Percentiles rank a stretch among this genome's conserved stretches.
phyloP scores from a whole-genome alignment of 1,140 invertebrate genomes.

The Scaptomyza pallida region DNA sequence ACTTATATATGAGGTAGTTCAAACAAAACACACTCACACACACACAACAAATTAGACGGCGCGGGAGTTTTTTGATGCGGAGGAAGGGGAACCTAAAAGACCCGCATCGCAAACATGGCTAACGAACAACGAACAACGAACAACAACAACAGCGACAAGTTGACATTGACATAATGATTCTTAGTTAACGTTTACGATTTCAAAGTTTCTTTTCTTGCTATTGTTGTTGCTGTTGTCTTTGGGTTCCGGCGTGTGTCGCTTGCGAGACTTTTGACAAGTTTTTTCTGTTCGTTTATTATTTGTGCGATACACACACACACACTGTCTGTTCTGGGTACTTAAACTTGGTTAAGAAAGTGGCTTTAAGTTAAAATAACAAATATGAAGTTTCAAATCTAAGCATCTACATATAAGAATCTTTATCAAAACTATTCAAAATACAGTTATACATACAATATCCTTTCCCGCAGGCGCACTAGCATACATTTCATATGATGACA shows the following conservation, averaged over 20 bases:
- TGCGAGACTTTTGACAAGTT: slow-evolving; percentile 57
- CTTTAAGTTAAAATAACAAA: no score
- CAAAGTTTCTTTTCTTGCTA: slow-evolving; percentile 41
- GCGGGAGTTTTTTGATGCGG: no score
- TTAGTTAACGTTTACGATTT: slow-evolving; percentile 62
- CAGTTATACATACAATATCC: no score
- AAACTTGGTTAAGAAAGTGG: neutral
- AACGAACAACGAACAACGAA: slow-evolving; percentile 33
- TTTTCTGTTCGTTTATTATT: slow-evolving; percentile 32
- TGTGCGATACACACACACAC: neutral
- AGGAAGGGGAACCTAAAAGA: slow-evolving; percentile 31
- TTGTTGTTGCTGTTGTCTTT: slow-evolving; percentile 22
- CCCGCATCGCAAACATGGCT: slow-evolving; percentile 30
- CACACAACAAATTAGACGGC: slow-evolving; percentile 59
- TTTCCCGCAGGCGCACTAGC: no score
- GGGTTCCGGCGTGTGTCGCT: slow-evolving; percentile 48
- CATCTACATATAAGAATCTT: no score
- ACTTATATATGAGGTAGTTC: slow-evolving; percentile 71
- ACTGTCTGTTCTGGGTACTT: neutral
- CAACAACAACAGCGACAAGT: slow-evolving; percentile 43
- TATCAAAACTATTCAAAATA: no score
- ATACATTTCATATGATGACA: no score
- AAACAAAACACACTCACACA: slow-evolving; percentile 27
- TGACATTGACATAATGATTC: slow-evolving; percentile 82
- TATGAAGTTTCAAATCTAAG: no score